Conservation (phyloP, 2,888 invertebrate species). For the Agrilus biguttatus region DNA sequence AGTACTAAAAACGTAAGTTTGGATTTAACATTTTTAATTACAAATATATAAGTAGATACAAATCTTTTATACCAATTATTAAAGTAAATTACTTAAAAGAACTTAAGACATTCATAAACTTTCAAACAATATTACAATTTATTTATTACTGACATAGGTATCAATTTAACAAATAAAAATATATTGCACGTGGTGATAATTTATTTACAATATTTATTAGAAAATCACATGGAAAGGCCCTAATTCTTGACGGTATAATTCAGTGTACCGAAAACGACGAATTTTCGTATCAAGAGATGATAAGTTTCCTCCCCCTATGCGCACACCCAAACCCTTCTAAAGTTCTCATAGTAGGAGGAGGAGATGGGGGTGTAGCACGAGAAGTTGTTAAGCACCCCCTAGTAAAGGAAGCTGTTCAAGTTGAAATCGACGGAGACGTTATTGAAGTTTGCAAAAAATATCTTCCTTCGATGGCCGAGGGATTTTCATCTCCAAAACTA, state of each 20-base stretch:
- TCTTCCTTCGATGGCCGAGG: conserved; percentile 81
- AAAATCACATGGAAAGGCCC: conserved; percentile 64
- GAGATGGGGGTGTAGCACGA: conserved; percentile 93
- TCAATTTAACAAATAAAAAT: too few species aligned
- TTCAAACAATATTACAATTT: too few species aligned
- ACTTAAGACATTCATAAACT: too few species aligned
- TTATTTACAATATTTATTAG: conserved; percentile 29
- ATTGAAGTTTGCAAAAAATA: conserved; percentile 79
- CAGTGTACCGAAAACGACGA: conserved; percentile 95
- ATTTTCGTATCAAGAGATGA: conserved; percentile 98
- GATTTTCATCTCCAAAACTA: conserved; percentile 73
- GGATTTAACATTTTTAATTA: too few species aligned
- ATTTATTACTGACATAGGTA: too few species aligned
- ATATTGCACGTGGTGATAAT: too few species aligned
- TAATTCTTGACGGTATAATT: conserved; percentile 90
- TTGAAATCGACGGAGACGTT: conserved; percentile 91
- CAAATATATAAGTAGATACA: not conserved
- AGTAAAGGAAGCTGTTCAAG: conserved; percentile 60
- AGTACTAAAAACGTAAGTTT: conserved; percentile 61
- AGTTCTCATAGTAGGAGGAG: conserved; percentile 92
- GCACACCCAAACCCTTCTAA: conserved; percentile 81
- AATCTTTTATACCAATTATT: too few species aligned
- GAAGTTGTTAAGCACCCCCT: conserved; percentile 87
- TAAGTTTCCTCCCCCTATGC: conserved; percentile 83
- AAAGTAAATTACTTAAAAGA: too few species aligned